Evolutionary conservation across 2,888 invertebrate species (phyloP).

Genomic region (Entomobrya multifasciata): DNA sequence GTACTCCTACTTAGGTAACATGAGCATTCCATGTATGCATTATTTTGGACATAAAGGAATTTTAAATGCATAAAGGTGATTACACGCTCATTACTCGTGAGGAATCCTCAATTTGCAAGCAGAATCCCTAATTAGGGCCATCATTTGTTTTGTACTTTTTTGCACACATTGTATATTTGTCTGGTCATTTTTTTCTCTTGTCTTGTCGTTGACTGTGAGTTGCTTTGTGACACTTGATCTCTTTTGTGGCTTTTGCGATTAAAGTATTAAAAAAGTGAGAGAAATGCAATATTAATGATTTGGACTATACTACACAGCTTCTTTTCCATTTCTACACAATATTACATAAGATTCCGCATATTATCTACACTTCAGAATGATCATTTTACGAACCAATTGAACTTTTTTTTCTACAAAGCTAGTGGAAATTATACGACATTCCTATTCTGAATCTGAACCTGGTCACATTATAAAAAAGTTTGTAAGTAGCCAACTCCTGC

Average conservation of each 20-base stretch:
- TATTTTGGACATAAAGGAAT: conserved; percentile 54
- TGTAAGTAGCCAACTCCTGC: conserved; percentile 64
- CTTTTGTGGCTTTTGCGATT: conserved; percentile 1
- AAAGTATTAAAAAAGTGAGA: background rate
- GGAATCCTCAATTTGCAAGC: conserved; percentile 56
- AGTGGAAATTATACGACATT: conserved; percentile 1
- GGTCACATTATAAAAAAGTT: conserved; percentile 38
- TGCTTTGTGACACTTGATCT: conserved; percentile 61
- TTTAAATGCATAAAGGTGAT: conserved; percentile 54
- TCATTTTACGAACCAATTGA: no score
- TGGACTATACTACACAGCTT: no score
- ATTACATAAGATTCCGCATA: no score
- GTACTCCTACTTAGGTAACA: conserved; percentile 13
- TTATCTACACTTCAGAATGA: no score
- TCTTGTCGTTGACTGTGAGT: conserved; percentile 1
- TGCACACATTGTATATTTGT: background rate
- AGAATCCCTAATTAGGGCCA: conserved; percentile 64
- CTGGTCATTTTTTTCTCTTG: background rate
- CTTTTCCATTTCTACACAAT: no score
- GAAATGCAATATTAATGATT: conserved; percentile 8
- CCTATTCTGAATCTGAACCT: conserved; percentile 20
- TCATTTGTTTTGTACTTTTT: conserved; percentile 26
- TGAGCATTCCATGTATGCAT: conserved; percentile 46
- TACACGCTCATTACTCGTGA: conserved; percentile 65
- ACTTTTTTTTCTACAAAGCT: no score